phyloP scores from a whole-genome alignment of 2,888 invertebrate genomes.

The Myopa tessellatipennis region DNA sequence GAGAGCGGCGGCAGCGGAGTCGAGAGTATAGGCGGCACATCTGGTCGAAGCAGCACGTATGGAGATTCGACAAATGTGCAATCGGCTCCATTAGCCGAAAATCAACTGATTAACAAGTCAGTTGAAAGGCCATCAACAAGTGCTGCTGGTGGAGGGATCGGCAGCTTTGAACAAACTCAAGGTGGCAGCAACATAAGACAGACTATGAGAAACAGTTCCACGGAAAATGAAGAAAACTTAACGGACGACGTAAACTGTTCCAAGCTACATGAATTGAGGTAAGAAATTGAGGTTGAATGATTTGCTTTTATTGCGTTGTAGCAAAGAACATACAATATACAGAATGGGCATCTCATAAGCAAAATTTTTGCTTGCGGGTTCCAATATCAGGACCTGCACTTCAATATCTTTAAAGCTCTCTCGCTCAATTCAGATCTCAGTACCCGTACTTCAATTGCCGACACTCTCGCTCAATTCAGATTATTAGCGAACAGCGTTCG shows the following conservation, averaged over 20 bases:
- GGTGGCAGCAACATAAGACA: constrained; percentile 49
- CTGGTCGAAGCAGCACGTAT: constrained; percentile 93
- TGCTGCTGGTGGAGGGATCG: constrained; percentile 27
- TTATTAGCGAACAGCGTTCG: too few relatives aligned
- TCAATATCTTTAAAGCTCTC: too few relatives aligned
- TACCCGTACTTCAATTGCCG: too few relatives aligned
- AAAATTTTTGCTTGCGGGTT: too few relatives aligned
- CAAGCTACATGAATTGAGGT: constrained; percentile 66
- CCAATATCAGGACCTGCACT: too few relatives aligned
- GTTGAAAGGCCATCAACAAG: constrained; percentile 17
- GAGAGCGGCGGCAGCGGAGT: constrained; percentile 93
- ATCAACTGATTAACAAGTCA: constrained; percentile 39
- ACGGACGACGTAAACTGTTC: constrained; percentile 64
- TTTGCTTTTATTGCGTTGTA: too few relatives aligned
- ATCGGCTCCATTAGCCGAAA: constrained; percentile 45
- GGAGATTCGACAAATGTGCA: constrained; percentile 72
- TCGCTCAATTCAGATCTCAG: too few relatives aligned
- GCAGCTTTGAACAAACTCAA: constrained; percentile 47
- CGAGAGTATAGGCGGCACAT: constrained; percentile 92
- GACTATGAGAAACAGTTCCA: constrained; percentile 45
- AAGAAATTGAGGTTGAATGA: constrained; percentile 18
- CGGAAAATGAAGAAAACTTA: constrained; percentile 56
- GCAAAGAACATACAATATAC: too few relatives aligned
- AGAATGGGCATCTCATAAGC: too few relatives aligned
- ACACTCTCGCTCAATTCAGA: too few relatives aligned